Conservation (phyloP, 2,113 vertebrate genomes). For the Piprites chloris region DNA sequence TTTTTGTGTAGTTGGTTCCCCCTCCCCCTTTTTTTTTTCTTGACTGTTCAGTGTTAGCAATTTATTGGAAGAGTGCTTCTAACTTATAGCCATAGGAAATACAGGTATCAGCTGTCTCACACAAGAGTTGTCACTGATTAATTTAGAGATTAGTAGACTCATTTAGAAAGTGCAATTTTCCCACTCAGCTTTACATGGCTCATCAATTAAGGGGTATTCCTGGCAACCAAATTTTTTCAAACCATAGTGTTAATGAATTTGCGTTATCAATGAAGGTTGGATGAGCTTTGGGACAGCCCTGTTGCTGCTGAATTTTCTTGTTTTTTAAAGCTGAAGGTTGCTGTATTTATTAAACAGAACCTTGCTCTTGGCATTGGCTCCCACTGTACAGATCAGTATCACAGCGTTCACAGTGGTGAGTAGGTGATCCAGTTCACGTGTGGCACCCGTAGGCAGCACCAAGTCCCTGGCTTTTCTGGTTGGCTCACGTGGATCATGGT, state of each 20-base stretch:
- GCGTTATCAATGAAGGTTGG: not conserved
- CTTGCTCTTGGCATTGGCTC: not conserved
- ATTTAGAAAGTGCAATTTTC: not conserved
- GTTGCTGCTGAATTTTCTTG: not conserved
- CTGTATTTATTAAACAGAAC: not conserved
- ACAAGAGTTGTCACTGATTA: not conserved
- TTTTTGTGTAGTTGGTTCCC: not conserved
- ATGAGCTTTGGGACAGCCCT: not conserved
- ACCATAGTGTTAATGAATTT: not conserved
- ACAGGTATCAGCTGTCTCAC: not conserved
- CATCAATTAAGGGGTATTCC: not conserved
- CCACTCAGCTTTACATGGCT: not conserved
- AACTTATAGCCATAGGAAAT: fast-evolving
- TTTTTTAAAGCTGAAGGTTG: not conserved
- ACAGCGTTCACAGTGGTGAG: not conserved
- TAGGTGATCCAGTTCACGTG: not conserved
- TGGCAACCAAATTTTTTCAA: not conserved
- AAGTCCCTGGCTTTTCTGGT: not conserved
- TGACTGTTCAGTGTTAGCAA: not conserved
- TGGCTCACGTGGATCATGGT: fast-evolving
- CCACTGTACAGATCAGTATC: fast-evolving
- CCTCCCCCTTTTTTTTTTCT: not conserved
- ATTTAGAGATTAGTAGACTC: not conserved
- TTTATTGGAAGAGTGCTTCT: not conserved
- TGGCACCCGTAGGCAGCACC: fast-evolving